phyloP scores from a whole-genome alignment of 1,140 invertebrate genomes.

The Ectropis grisescens region DNA sequence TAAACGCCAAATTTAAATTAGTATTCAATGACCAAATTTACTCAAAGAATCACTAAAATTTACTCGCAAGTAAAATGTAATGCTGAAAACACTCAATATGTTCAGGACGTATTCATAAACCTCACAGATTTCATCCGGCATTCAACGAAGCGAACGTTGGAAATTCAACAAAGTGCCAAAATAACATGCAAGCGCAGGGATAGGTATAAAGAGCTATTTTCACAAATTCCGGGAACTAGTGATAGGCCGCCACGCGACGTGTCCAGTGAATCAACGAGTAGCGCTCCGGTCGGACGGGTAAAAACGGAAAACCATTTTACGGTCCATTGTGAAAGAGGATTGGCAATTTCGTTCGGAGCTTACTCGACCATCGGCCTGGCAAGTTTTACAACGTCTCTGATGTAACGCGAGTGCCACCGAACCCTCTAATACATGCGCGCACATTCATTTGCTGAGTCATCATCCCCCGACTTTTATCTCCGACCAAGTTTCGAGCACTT shows the following conservation, averaged over 20 bases:
- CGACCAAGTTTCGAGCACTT: too few species aligned
- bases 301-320: slow-evolving; percentile 68
- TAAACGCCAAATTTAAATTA: too few species aligned
- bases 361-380: slow-evolving; percentile 51
- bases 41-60: too few species aligned
- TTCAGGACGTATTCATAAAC: too few species aligned
- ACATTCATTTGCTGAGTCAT: too few species aligned
- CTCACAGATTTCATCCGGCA: too few species aligned
- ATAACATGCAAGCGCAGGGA: slow-evolving; percentile 19
- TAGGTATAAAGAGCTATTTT: slow-evolving; percentile 51
- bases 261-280: slow-evolving; percentile 62
- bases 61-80: too few species aligned
- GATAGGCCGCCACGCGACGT: slow-evolving; percentile 54
- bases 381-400: slow-evolving; percentile 57
- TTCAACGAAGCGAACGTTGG: too few species aligned
- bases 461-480: too few species aligned
- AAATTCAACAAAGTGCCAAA: background rate
- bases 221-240: slow-evolving; percentile 46
- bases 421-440: slow-evolving; percentile 19
- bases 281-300: slow-evolving; percentile 54
- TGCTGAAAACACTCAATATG: too few species aligned
- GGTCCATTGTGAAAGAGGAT: slow-evolving; percentile 65
- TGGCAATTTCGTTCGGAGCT: slow-evolving; percentile 62
- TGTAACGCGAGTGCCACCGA: slow-evolving; percentile 35
- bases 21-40: too few species aligned